Evolutionary conservation across 2,888 invertebrate genomes (phyloP).

Genomic region (Drosophila algonquin): DNA sequence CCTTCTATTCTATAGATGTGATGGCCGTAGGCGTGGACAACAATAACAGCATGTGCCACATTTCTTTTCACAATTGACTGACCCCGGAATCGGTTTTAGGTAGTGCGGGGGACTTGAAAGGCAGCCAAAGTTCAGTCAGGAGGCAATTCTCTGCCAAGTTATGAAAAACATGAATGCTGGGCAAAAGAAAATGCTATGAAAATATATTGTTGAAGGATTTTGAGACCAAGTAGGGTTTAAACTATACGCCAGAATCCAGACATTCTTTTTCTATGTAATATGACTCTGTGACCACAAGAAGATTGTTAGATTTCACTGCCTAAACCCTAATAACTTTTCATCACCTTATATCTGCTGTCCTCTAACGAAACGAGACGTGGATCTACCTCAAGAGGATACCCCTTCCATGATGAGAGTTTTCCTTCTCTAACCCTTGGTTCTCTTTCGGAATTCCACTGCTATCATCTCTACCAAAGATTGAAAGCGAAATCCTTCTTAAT

Average conservation of each 20-base stretch:
- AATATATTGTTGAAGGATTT: background rate
- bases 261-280: no score
- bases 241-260: no score
- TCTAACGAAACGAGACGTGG: background rate
- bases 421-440: background rate
- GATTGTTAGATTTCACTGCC: background rate
- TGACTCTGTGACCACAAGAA: background rate
- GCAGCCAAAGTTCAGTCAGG: background rate
- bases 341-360: background rate
- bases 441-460: background rate
- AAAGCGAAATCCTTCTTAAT: background rate
- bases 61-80: slow-evolving; percentile 7
- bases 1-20: background rate
- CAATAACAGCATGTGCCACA: slow-evolving; percentile 27
- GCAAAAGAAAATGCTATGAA: background rate
- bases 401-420: background rate
- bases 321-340: background rate
- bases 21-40: slow-evolving; percentile 35
- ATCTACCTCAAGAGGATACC: background rate
- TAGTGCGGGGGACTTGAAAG: slow-evolving; percentile 4
- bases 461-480: background rate
- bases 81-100: background rate
- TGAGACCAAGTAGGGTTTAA: no score
- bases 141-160: background rate
- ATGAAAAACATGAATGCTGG: background rate